phyloP scores from a whole-genome alignment of 37 sponge, comb jelly and placozoan species.

The Hexactinellida sp. region DNA sequence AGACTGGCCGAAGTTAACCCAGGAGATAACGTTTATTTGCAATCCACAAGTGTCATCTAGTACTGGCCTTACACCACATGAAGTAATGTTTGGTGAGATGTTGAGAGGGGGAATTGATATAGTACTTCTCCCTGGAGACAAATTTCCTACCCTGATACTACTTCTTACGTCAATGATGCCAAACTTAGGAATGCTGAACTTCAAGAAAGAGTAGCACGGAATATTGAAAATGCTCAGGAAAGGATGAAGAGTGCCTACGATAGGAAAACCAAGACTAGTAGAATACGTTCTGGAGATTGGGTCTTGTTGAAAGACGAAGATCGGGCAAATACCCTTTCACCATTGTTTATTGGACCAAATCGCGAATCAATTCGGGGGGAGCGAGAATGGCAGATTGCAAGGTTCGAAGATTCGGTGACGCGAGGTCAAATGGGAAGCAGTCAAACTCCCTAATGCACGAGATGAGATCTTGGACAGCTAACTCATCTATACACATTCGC shows the following conservation, averaged over 20 bases:
- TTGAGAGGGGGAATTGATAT: neutral
- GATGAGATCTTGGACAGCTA: too few relatives aligned
- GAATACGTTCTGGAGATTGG: neutral
- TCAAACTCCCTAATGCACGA: too few relatives aligned
- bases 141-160: neutral
- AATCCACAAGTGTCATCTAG: neutral
- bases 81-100: neutral
- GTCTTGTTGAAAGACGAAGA: neutral
- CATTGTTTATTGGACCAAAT: neutral
- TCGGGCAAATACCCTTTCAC: neutral
- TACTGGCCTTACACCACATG: neutral
- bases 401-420: too few relatives aligned
- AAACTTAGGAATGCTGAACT: neutral
- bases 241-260: neutral
- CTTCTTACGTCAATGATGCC: neutral
- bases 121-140: neutral
- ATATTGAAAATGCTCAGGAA: constrained; percentile 9
- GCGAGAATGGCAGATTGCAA: too few relatives aligned
- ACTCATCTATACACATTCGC: too few relatives aligned
- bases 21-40: neutral
- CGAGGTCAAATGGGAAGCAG: too few relatives aligned
- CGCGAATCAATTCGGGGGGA: too few relatives aligned
- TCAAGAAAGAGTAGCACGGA: neutral
- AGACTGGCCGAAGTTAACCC: neutral
- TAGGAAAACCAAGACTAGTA: neutral